Evolutionary conservation across 2,888 invertebrate species (phyloP), one percentile per base, ranked within the genome.

Genomic region (Epirrhoe alternata): DNA sequence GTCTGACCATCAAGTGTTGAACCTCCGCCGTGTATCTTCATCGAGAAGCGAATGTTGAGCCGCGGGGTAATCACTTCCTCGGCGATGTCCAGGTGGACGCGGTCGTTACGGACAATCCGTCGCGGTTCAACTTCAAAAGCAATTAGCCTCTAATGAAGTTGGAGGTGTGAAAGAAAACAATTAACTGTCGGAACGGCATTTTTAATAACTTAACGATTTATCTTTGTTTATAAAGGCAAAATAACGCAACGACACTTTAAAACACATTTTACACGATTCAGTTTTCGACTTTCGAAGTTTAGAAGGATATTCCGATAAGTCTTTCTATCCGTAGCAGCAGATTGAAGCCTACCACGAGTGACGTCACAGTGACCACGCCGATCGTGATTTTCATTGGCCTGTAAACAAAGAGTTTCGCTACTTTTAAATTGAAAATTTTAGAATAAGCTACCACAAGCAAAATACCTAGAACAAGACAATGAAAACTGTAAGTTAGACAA

Each of bases 321-420:
- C 72, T 81, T 69, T 90, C 87, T 68, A 91, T 76, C 50, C 88
- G 85, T 38, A 86, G 47, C 8, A 92, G 12, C 6, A 92, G 47
- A 69, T 92, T 89, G 75, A 89, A 82, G 0, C 81, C 87, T 14
- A 92, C 76, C 1, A 92, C 63, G 0, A 92, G 17, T n/a, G 90
- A 85, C 12, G 92, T 92, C 49, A 88, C 59, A 2, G 87, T 86
- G 38, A 92, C 87, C 16, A 92, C 85, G 10, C 81, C 89, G 61
- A 93, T 88, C 8, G 92, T 92, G 14, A 92, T 77, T 78, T 92
- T 92, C 92, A 92, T 92, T 0, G 92, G 85, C 52, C 92, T 93
- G 68, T 55, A 42, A 56, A 61, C 4, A 42, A 59, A 59, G 59
- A 33, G 6, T 5, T 49, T 30, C 47, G 31, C 14, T 51, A 51